These are phyloP conservation scores for Turnix velox DNA, from an alignment of 2,113 vertebrate genomes.

Conservation along the genomic window DNA sequence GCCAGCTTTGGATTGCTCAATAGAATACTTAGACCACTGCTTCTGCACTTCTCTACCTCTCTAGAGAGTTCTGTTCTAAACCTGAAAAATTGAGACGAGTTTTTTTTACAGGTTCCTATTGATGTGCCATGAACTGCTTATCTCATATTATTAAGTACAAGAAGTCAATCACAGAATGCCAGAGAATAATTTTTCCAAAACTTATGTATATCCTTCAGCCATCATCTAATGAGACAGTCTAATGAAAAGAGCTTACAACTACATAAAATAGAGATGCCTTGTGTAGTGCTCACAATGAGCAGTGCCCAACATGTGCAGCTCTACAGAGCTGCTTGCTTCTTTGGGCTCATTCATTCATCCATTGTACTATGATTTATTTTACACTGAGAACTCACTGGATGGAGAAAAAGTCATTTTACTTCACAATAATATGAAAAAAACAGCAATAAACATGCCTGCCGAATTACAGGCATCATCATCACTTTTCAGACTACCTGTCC, in stretches of 20 bases:
- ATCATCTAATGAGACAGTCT: not conserved
- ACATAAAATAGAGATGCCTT: not conserved
- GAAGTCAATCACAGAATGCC: not conserved
- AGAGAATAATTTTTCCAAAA: not conserved
- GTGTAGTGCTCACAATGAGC: not conserved
- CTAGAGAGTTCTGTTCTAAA: not conserved
- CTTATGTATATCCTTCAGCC: not conserved
- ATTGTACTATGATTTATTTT: not conserved
- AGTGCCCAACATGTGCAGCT: not conserved
- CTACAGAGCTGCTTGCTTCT: not conserved
- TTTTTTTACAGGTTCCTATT: not conserved
- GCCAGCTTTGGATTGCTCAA: not conserved
- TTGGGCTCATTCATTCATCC: not conserved
- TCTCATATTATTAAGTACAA: not conserved
- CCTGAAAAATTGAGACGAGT: not conserved
- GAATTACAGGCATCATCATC: not conserved
- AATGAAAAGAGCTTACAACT: not conserved
- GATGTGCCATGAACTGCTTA: fast-evolving
- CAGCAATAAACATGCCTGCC: not conserved
- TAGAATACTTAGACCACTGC: not conserved
- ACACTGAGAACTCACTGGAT: not conserved
- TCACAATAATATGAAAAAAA: not conserved
- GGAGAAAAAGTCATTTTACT: not conserved
- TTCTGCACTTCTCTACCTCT: not conserved
- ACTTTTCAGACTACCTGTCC: not conserved